Evolutionary conservation across 2,113 vertebrate species (phyloP).

Genomic region (Forbesichthys agassizii): DNA sequence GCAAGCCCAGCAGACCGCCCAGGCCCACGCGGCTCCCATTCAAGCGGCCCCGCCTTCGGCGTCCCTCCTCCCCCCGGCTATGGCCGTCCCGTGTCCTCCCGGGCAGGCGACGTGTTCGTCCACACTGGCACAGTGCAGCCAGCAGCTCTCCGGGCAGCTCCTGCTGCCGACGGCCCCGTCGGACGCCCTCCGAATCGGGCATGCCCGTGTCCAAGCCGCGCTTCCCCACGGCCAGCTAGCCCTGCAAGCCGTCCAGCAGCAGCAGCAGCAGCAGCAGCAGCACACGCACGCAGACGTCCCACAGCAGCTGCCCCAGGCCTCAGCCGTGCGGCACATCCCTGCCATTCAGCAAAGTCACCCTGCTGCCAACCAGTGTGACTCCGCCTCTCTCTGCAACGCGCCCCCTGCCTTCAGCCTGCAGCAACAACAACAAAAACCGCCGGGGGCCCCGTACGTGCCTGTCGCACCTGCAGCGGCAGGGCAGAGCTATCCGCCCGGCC

Average conservation of each 20-base stretch:
- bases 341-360: conserved; percentile 52
- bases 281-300: conserved; percentile 39
- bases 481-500: conserved; percentile 9
- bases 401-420: conserved; percentile 13
- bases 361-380: conserved; percentile 29
- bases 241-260: conserved; percentile 28
- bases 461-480: conserved; percentile 16
- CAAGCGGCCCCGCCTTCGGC: conserved; percentile 38
- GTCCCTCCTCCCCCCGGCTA: conserved; percentile 24
- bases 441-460: conserved; percentile 38
- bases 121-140: conserved; percentile 59
- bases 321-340: conserved; percentile 24
- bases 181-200: conserved; percentile 39
- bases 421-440: conserved; percentile 39
- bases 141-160: conserved; percentile 46
- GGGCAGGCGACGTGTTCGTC: conserved; percentile 38
- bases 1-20: conserved; percentile 47
- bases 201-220: conserved; percentile 40
- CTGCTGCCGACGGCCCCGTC: conserved; percentile 44
- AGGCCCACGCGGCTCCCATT: conserved; percentile 29
- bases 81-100: conserved; percentile 44
- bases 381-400: conserved; percentile 42
- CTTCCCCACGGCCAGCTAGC: conserved; percentile 48
- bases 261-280: conserved; percentile 45
- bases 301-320: conserved; percentile 35